phyloP scores from a whole-genome alignment of 2,113 vertebrate species.

The Lutjanus erythropterus region DNA sequence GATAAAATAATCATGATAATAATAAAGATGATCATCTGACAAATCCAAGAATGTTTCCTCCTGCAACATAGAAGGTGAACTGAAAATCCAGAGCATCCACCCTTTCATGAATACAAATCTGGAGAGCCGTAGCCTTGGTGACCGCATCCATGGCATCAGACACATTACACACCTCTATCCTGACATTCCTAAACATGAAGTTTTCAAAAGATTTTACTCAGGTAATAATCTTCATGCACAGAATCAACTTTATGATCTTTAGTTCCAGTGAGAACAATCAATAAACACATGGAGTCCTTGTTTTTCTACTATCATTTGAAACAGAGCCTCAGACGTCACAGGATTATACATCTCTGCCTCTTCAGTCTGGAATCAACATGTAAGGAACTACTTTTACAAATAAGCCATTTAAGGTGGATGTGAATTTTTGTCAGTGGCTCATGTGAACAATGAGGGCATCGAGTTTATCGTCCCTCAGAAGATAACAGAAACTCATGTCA shows the following conservation, averaged over 20 bases:
- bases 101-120: constrained; percentile 95
- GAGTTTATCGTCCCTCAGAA: constrained; percentile 5
- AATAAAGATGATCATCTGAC: no score
- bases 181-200: constrained; percentile 88
- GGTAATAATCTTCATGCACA: constrained; percentile 77
- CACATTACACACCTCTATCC: constrained; percentile 91
- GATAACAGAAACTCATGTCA: constrained; percentile 30
- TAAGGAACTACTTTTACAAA: no score
- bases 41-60: not conserved
- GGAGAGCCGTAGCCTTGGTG: constrained; percentile 91
- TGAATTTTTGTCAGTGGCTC: constrained; percentile 19
- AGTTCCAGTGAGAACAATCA: not conserved
- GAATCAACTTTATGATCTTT: not conserved
- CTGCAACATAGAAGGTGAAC: constrained; percentile 86
- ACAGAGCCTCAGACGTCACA: constrained; percentile 53
- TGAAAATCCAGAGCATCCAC: constrained; percentile 95
- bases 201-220: constrained; percentile 91
- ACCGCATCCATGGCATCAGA: constrained; percentile 91
- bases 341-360: no score
- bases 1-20: no score
- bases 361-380: no score
- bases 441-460: not conserved
- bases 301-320: constrained; percentile 22
- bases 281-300: not conserved
- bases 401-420: no score